Evolutionary conservation across 2,113 vertebrate species (phyloP), one percentile per base, ranked within the genome.

Genomic region (Mus pahari): DNA sequence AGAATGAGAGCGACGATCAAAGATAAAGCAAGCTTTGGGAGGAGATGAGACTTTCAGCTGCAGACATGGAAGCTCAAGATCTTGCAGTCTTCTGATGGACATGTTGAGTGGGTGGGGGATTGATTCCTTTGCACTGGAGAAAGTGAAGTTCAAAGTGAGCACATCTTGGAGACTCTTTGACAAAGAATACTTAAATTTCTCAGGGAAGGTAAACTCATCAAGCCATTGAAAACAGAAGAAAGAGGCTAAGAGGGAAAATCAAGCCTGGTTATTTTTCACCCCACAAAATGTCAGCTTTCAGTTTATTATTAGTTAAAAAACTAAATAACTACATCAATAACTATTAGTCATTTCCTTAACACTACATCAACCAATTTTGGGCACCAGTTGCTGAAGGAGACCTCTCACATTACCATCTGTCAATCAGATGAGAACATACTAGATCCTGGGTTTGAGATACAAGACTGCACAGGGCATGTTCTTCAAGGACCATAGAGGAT

Each of bases 281-380:
- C 79, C 68, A 74, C 95, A 70, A 75, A 94, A 50, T 79, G 45
- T 74, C 42, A 66, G 81, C 26, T 96, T n/a, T 62, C 13, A n/a
- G 33, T 86, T 90, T 89, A 68, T 62, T 82, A 22, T 48, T 74
- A 81, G 36, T 19, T 86, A 33, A 48, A 28, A 33, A 26, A 26
- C 26, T 26, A 62, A 60, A 60, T 64, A 64, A 20, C 58, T 62
- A 42, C 3, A 42, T 62, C 62, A 58, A 82, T 81, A 81, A 64
- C 53, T 73, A 28, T 78, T 74, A 81, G 36, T 26, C 58, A 77
- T 91, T 90, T 91, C n/a, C 71, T 92, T 91, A 82, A 28, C 33
- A 81, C 86, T 19, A 82, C 17, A 73, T 31, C 39, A 55, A 58
- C 62, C 11, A 82, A 9, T 78, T 94, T 53, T 60, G 86, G 64